These are phyloP conservation scores for Squalus acanthias DNA, from an alignment of 2,797 vertebrate species.

Conservation along the genomic window DNA sequence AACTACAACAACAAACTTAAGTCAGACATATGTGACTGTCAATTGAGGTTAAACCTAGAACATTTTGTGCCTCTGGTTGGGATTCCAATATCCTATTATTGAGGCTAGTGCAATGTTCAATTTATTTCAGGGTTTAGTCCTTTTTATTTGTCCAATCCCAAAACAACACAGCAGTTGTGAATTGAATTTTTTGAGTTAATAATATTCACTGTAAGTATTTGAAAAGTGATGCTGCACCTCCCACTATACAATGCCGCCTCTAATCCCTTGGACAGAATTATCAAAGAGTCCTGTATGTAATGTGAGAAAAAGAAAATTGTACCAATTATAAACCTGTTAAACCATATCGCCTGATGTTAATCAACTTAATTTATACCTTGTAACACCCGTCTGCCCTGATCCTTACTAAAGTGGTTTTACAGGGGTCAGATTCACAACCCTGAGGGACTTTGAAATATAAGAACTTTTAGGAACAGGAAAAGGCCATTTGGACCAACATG, in stretches of 20 bases:
- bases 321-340: not conserved
- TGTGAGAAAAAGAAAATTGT: not conserved
- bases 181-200: not conserved
- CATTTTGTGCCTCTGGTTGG: not conserved
- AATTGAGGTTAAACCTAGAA: not conserved
- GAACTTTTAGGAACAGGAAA: not conserved
- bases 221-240: not conserved
- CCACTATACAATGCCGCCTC: not conserved
- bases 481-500: not conserved
- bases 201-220: not conserved
- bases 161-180: not conserved
- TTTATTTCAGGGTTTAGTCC: not conserved
- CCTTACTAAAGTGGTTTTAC: not conserved
- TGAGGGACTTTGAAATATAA: not conserved
- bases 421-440: not conserved
- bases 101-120: not conserved
- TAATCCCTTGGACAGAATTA: not conserved
- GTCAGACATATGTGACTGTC: not conserved
- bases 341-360: not conserved
- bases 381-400: not conserved
- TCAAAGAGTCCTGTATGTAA: not conserved
- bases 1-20: not conserved
- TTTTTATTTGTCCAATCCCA: not conserved
- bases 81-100: not conserved
- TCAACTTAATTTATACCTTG: conserved; percentile 8